Base-by-base conservation (phyloP, 2,797 vertebrate genomes). In the Ambastaia sidthimunki region DNA sequence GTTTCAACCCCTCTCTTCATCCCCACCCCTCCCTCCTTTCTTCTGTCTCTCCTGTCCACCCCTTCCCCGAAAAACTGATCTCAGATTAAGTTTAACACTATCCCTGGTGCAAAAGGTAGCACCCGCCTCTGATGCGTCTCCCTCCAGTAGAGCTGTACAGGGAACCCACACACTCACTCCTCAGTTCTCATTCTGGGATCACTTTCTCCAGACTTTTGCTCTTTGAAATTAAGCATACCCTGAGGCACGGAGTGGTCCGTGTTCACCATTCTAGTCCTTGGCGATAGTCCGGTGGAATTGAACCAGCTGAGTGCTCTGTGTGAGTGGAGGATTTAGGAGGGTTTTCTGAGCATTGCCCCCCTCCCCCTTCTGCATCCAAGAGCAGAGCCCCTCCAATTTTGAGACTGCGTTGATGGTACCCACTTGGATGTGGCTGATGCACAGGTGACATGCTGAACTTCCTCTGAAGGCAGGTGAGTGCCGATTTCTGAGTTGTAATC, bases 61-160 rank as follows among this genome's bases (percentile, higher is more conserved):
- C 78, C 44, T 59, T 59, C 73, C 82, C 80, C 82, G 83, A 89
- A 91, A 89, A 88, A 83, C 89, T 84, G 87, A 92, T 92, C 92
- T 90, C 93, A 92, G 91, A 91, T 93, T 91, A 93, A 93, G 89
- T 90, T 91, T 89, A 93, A 92, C 89, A 91, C 88, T 92, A 92
- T 90, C 89, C 90, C 87, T 84, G 85, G 86, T 90, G 81, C 83
- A 87, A 87, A 93, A 89, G 87, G 89, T 89, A 92, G 88, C 88
- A 87, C 87, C 73, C 81, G 86, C 83, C 76, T 82, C 84, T 66
- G 78, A 74, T 72, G 34, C 72, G 82, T 85, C 84, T 88, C 85
- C 72, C 78, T 85, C 66, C 82, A 68, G 85, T n/a, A 85, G 83
- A 83, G 77, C 76, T 71, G 31, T 77, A 79, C 82, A 80, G 78